A percentile compares a stretch with the other conserved stretches of the same genome.
phyloP scores from a whole-genome alignment of 2,888 invertebrate species.

The Arge pagana region DNA sequence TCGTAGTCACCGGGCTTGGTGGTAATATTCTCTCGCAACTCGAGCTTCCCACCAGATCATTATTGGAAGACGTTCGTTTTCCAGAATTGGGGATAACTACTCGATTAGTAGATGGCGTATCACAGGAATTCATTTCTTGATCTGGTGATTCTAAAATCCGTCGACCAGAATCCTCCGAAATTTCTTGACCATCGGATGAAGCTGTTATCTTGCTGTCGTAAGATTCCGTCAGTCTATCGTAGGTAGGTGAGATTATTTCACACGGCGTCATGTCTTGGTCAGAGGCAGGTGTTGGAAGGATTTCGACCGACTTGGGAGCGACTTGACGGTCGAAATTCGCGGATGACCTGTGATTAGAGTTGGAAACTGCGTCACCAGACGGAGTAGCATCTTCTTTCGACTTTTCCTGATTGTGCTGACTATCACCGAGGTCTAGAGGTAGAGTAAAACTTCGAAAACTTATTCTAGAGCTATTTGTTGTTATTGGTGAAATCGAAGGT shows the following conservation, averaged over 20 bases:
- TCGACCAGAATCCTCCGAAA: constrained; percentile 27
- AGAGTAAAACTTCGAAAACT: constrained; percentile 55
- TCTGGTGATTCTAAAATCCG: constrained; percentile 37
- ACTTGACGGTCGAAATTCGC: constrained; percentile 40
- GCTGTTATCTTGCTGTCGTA: constrained; percentile 31
- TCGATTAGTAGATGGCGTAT: constrained; percentile 39
- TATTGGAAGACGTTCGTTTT: background rate
- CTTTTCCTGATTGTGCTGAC: constrained; percentile 36
- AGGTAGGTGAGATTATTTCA: constrained; percentile 40
- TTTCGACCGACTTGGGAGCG: constrained; percentile 41
- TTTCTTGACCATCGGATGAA: constrained; percentile 30
- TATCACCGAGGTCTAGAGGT: constrained; percentile 50
- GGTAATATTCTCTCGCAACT: constrained; percentile 18
- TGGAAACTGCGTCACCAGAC: constrained; percentile 45
- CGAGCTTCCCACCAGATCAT: constrained; percentile 6
- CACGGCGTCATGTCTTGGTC: constrained; percentile 29
- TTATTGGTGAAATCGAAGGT: constrained; percentile 46
- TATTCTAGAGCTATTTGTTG: constrained; percentile 53
- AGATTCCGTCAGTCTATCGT: constrained; percentile 35
- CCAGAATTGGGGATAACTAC: constrained; percentile 24
- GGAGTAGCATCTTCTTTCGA: constrained; percentile 36
- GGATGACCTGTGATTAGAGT: constrained; percentile 51
- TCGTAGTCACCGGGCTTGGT: constrained; percentile 5
- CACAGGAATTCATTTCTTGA: constrained; percentile 49
- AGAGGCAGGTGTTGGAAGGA: constrained; percentile 28